Evolutionary conservation across 2,113 vertebrate species (phyloP), one percentile per base, ranked within the genome.

Genomic region (Brachypteracias leptosomus): DNA sequence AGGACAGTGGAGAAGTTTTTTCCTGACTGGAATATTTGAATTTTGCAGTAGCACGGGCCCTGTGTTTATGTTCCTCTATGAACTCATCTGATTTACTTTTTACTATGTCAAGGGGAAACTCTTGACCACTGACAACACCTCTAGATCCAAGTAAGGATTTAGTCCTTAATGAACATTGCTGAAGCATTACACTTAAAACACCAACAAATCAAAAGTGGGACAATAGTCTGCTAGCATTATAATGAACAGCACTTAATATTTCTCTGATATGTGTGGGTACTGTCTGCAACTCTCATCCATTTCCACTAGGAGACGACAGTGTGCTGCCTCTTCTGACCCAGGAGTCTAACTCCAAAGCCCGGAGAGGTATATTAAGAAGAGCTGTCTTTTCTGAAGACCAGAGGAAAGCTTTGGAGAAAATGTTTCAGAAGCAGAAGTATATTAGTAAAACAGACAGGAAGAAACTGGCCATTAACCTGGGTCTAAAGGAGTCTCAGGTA

Each of bases 401-500:
- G 98, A 98, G 99, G 88, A 99, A 98, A 95, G 98, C 99, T 96
- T 98, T 99, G 97, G 99, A 99, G 98, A 99, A 98, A 97, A 99
- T 98, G 92, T 99, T 99, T 96, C 98, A 99, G 94, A 99, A 98
- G 94, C 99, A 99, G 97, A 99, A 99, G 93, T 99, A 99, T 89
- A 99, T 99, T 98, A 99, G 99, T 97, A 99, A 99, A 97, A 99
- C 98, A 66, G 99, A 99, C 94, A 98, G 99, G 73, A 99, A 99
- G 98, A 99, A 99, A 96, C 98, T 99, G 82, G 99, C 99, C 68
- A 96, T 98, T 83, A 98, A 97, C 89, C 98, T 99, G 92, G 98
- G 98, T 84, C 98, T 99, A 66, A 99, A 99, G 92, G 99, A 99
- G 92, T 99, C 99, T 88, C 99, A 99, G 99, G 99, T 99, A 98